A percentile compares a stretch with the other conserved stretches of the same genome.
Evolutionary conservation across 2,797 vertebrate species (phyloP).

Genomic region (Siniperca scherzeri): DNA sequence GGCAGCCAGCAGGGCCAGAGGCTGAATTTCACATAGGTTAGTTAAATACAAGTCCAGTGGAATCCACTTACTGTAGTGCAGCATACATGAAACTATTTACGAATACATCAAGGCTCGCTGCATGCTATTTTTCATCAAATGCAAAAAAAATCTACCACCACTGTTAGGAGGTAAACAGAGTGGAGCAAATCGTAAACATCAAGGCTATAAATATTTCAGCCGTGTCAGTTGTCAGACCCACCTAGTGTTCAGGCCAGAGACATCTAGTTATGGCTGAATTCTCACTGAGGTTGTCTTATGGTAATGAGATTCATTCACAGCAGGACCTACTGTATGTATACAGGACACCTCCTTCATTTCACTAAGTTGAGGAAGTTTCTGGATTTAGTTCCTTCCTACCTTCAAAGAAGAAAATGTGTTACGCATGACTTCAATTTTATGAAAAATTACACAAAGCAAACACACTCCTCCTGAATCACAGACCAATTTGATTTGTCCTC

Average conservation of each 20-base stretch:
- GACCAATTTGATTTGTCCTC: slow-evolving; percentile 72
- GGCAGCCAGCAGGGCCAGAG: slow-evolving; percentile 79
- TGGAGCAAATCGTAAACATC: slow-evolving; percentile 70
- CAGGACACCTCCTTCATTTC: slow-evolving; percentile 56
- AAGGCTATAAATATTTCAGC: slow-evolving; percentile 69
- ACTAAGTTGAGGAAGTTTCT: slow-evolving; percentile 63
- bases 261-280: slow-evolving; percentile 75
- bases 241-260: slow-evolving; percentile 66
- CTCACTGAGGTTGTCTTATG: slow-evolving; percentile 72
- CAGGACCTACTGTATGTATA: slow-evolving; percentile 48
- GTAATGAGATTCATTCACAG: slow-evolving; percentile 79
- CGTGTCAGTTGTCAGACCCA: slow-evolving; percentile 73
- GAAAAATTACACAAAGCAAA: slow-evolving; percentile 54
- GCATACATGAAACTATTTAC: slow-evolving; percentile 38
- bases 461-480: slow-evolving; percentile 48
- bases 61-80: slow-evolving; percentile 58
- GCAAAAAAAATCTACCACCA: slow-evolving; percentile 26
- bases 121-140: slow-evolving; percentile 52
- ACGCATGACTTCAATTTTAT: slow-evolving; percentile 53
- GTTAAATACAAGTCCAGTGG: slow-evolving; percentile 65
- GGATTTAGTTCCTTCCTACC: slow-evolving; percentile 47
- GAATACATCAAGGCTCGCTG: slow-evolving; percentile 57
- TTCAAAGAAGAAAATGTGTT: slow-evolving; percentile 62
- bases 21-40: slow-evolving; percentile 66
- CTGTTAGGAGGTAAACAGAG: slow-evolving; percentile 64